These are phyloP conservation scores for Aleiodes leptofemur DNA, from an alignment of 2,888 invertebrate species.

Conservation along the genomic window DNA sequence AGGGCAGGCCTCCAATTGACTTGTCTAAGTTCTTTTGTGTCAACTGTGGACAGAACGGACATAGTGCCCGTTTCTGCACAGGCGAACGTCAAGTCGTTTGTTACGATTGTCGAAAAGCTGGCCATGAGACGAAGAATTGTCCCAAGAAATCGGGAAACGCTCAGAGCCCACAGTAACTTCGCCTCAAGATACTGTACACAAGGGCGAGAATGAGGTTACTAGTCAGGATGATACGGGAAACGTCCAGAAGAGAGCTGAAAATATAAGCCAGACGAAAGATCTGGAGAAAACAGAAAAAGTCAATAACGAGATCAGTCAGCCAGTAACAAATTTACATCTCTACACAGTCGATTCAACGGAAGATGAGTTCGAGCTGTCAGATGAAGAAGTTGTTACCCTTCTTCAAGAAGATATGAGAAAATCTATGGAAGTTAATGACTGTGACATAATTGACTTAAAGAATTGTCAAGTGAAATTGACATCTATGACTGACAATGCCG, in stretches of 20 bases:
- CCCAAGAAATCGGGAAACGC: constrained; percentile 47
- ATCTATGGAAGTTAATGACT: too few species aligned
- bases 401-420: background rate
- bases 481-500: too few species aligned
- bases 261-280: too few species aligned
- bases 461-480: too few species aligned
- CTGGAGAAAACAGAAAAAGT: too few species aligned
- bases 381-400: background rate
- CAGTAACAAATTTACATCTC: background rate
- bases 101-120: constrained; percentile 15
- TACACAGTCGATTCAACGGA: constrained; percentile 1
- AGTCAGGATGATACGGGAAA: too few species aligned
- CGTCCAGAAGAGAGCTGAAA: too few species aligned
- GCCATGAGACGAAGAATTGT: constrained; percentile 45
- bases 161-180: constrained; percentile 41
- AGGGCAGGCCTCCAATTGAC: constrained; percentile 19
- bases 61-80: constrained; percentile 38
- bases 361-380: constrained; percentile 1
- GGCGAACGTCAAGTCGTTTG: constrained; percentile 36
- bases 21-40: constrained; percentile 37
- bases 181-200: constrained; percentile 37
- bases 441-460: too few species aligned
- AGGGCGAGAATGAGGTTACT: background rate
- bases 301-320: background rate
- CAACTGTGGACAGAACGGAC: constrained; percentile 46